Percentiles rank a stretch among this genome's conserved stretches.
phyloP scores from a whole-genome alignment of 2,797 vertebrate genomes.

The Rallus crepitans region DNA sequence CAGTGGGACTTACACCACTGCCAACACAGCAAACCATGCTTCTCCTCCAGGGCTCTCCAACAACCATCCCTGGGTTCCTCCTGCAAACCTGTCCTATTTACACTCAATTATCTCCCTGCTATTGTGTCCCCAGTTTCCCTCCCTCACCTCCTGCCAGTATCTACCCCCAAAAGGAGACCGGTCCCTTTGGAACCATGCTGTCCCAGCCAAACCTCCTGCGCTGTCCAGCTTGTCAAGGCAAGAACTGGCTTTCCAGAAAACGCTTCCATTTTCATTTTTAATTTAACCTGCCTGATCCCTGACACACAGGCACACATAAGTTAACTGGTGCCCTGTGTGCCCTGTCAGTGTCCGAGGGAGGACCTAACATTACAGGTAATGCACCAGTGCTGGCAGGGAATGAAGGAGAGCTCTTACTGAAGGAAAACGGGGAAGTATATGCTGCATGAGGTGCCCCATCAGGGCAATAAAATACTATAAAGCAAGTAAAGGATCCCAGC shows the following conservation, averaged over 20 bases:
- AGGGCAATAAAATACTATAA: background rate
- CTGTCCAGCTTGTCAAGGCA: background rate
- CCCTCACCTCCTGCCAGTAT: background rate
- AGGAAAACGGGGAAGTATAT: background rate
- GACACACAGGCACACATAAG: background rate
- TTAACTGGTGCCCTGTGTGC: background rate
- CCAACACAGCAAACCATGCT: background rate
- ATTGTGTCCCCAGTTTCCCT: background rate
- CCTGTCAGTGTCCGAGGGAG: background rate
- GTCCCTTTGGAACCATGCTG: background rate
- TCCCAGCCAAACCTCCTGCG: background rate
- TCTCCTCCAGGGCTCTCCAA: background rate
- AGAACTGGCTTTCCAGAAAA: background rate
- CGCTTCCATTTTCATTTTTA: background rate
- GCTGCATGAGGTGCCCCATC: fast-evolving
- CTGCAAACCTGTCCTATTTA: background rate
- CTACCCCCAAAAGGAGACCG: too few relatives aligned
- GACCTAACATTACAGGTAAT: background rate
- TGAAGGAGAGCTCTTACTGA: background rate
- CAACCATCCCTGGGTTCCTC: background rate
- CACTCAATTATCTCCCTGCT: background rate
- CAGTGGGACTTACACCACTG: background rate
- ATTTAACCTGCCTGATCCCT: background rate
- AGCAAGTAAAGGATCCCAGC: background rate
- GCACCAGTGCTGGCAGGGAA: background rate